These are phyloP conservation scores for Acleris literana DNA, from an alignment of 2,888 invertebrate species.

Conservation along the genomic window DNA sequence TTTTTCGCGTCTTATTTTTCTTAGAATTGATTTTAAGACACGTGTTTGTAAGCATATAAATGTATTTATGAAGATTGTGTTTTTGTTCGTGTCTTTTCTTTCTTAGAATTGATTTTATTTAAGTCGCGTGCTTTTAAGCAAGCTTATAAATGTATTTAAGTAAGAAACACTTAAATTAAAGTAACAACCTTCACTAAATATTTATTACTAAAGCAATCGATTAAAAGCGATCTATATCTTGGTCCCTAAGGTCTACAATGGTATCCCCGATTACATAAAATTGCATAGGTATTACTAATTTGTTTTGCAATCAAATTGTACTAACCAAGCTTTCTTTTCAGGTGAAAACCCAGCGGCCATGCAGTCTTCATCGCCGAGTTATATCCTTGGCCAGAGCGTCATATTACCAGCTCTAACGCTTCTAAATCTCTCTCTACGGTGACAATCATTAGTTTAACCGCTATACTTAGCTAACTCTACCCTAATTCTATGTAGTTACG, in stretches of 20 bases:
- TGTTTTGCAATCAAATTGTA: no score
- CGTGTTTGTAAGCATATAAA: no score
- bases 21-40: no score
- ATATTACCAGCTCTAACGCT: constrained; percentile 55
- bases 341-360: constrained; percentile 93
- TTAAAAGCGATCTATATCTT: no score
- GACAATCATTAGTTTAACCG: constrained; percentile 59
- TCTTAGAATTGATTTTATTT: not conserved
- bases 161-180: no score
- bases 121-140: no score
- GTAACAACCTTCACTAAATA: no score
- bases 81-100: not conserved
- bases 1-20: not conserved
- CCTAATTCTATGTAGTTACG: constrained; percentile 14
- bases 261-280: not conserved
- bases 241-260: not conserved
- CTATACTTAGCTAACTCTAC: constrained; percentile 19
- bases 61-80: no score
- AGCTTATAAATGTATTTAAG: no score
- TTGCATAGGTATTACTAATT: not conserved
- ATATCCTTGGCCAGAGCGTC: constrained; percentile 52
- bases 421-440: constrained; percentile 64
- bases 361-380: constrained; percentile 85
- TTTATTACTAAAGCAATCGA: no score
- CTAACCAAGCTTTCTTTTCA: constrained; percentile 60